Base-by-base conservation (phyloP, 2,888 invertebrate genomes). In the Lithophane semibrunnea region DNA sequence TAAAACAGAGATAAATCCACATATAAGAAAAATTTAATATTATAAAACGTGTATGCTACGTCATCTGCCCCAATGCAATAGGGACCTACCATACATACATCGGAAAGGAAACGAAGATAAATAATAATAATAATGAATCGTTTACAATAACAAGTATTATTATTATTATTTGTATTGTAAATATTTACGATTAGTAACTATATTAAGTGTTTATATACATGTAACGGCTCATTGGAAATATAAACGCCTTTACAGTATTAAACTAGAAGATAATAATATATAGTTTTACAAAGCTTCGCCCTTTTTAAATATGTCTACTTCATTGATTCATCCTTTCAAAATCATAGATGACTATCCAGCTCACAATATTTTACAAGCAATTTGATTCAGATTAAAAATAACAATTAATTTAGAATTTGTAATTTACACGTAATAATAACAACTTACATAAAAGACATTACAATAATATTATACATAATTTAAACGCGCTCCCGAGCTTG, bases 11-110 rank as follows among this genome's bases (percentile, higher is more conserved):
- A 65, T 37, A n/a, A 54, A 56, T 92, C 92, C 95, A 96, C 96
- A 96, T 95, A 95, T 95, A 95, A 96, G 95, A 95, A 95, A 95
- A 94, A 91, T 95, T 93, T 96, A 96, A 95, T 96, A 94, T 93
- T 96, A 96, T 92, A 95, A 96, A 96, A 95, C 94, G 94, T 94
- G 89, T 90, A 95, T 92, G 92, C 94, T 93, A 95, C 91, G 88
- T 91, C 92, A 91, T 56, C 87, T 88, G 88, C 86, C 90, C 88
- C 85, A 70, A 70, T 79, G 81, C 76, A 71, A 75, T 85, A 86
- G 81, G 83, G 83, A 47, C 76, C 88, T 89, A 90, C 90, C 63
- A 88, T 88, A 91, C 87, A 86, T 89, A 88, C 87, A 89, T 87
- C 85, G 87, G 88, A 86, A 85, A 82, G 86, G 86, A 89, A 91